phyloP scores from a whole-genome alignment of 30 jellyfish, hydroid and myxozoan genomes.

The Rhopilema esculentum region DNA sequence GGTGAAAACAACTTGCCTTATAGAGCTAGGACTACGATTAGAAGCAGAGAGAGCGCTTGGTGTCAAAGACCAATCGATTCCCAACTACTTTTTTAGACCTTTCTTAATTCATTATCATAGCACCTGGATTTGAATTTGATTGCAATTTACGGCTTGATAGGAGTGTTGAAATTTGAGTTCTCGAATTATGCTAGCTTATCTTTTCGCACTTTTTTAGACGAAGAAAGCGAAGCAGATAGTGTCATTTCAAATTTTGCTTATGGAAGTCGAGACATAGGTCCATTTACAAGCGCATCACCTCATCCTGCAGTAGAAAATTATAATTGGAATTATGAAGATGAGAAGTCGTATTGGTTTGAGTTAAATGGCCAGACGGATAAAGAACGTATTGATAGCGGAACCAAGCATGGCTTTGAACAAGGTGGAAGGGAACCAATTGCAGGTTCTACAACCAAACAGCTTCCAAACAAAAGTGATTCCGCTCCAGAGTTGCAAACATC shows the following conservation, averaged over 20 bases:
- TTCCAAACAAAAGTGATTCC: not conserved
- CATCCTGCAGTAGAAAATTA: not conserved
- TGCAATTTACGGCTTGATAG: too few species aligned
- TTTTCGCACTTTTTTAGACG: not conserved
- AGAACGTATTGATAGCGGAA: not conserved
- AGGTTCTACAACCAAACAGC: not conserved
- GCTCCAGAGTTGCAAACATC: conserved; percentile 15
- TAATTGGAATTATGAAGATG: conserved; percentile 89
- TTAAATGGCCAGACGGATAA: conserved; percentile 43
- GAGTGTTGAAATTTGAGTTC: too few species aligned
- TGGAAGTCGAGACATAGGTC: not conserved
- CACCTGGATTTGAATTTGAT: too few species aligned
- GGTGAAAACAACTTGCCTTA: too few species aligned
- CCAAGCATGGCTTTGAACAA: not conserved
- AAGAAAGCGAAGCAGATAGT: conserved; percentile 36
- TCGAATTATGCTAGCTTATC: too few species aligned
- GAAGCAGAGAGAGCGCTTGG: too few species aligned
- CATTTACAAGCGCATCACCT: not conserved
- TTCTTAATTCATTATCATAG: too few species aligned
- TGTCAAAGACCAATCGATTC: too few species aligned
- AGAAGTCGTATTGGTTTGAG: conserved; percentile 96
- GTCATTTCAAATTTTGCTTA: not conserved
- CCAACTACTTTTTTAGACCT: too few species aligned
- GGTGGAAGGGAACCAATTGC: not conserved
- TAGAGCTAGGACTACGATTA: too few species aligned